A percentile compares a stretch with the other conserved stretches of the same genome.
Conservation (phyloP, 2,797 vertebrate species). For the Diceros bicornis region DNA sequence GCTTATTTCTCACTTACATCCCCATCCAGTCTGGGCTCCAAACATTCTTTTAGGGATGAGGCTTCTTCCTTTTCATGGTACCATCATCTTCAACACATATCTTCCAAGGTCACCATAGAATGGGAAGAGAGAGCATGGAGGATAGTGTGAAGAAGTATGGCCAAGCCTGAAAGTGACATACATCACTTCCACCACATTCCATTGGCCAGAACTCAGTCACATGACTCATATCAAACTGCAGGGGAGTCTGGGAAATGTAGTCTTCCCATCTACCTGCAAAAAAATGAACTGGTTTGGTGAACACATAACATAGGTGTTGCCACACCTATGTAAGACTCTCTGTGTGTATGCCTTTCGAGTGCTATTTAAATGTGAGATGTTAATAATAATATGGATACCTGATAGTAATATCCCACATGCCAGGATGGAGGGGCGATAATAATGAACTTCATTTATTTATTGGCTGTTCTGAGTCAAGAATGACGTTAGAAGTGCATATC, state of each 20-base stretch:
- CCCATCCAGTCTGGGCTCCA: neutral
- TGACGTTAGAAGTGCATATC: neutral
- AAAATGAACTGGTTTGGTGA: neutral
- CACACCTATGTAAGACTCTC: neutral
- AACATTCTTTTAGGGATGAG: neutral
- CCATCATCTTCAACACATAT: neutral
- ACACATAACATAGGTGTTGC: neutral
- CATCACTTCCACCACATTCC: neutral
- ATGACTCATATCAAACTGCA: neutral
- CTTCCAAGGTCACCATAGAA: neutral
- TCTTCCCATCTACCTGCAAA: neutral
- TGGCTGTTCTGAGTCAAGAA: neutral
- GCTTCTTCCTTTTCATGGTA: neutral
- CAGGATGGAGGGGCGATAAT: neutral
- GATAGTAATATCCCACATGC: neutral
- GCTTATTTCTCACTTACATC: neutral
- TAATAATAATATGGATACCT: neutral
- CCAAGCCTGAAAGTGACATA: neutral
- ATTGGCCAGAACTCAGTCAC: neutral
- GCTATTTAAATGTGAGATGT: neutral
- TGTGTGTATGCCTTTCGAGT: neutral
- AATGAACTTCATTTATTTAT: neutral
- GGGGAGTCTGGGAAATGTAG: slow-evolving; percentile 49
- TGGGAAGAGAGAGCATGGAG: neutral
- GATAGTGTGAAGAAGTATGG: neutral